phyloP scores from a whole-genome alignment of 2,888 invertebrate species.

The Dryococelus australis region DNA sequence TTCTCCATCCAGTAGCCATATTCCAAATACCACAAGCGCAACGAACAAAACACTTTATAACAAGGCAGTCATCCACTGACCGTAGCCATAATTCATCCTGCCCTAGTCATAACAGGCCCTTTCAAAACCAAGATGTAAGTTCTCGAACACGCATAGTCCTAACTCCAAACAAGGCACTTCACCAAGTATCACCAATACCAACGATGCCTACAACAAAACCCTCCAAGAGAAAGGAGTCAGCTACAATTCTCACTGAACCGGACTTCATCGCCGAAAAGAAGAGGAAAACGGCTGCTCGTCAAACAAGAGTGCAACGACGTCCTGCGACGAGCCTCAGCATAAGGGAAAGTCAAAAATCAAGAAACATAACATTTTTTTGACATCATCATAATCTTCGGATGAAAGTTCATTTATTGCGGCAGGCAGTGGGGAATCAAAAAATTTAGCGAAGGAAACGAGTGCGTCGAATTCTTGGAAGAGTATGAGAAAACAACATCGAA shows the following conservation, averaged over 20 bases:
- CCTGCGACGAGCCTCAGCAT: not conserved
- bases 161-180: conserved; percentile 22
- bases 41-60: not conserved
- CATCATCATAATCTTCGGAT: too few relatives aligned
- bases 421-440: not conserved
- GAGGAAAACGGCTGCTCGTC: not conserved
- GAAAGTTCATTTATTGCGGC: not conserved
- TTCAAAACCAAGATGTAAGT: not conserved
- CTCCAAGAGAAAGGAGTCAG: not conserved
- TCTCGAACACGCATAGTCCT: not conserved
- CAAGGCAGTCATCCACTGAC: too few relatives aligned
- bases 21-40: not conserved
- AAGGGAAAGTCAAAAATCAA: not conserved
- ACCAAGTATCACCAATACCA: conserved; percentile 18
- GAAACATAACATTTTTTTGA: not conserved
- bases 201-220: not conserved
- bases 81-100: too few relatives aligned
- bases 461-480: conserved; percentile 20
- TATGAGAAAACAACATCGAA: not conserved
- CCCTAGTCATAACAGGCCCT: too few relatives aligned
- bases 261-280: not conserved
- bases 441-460: not conserved
- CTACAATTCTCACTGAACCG: not conserved
- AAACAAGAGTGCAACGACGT: too few relatives aligned
- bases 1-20: too few relatives aligned